Conservation (phyloP, 1,140 invertebrate genomes). For the Drosophila kikkawai region DNA sequence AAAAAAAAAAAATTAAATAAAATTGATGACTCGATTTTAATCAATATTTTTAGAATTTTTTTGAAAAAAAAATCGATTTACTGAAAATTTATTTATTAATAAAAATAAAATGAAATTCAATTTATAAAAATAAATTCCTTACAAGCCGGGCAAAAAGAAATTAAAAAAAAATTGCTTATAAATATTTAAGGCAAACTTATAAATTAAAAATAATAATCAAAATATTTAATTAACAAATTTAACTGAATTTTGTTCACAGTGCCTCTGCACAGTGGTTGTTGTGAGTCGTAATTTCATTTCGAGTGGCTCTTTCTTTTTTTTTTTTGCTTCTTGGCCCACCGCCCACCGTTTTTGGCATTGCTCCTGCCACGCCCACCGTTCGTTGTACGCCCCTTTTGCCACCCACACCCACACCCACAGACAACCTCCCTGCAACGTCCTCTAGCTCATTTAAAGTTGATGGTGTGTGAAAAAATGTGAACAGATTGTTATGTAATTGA, state of each 20-base stretch:
- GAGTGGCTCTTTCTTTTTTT: conserved; percentile 62
- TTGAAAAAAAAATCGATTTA: too few species aligned
- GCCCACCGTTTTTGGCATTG: conserved; percentile 74
- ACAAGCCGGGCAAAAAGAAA: too few species aligned
- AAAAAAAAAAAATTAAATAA: too few species aligned
- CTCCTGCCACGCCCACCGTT: conserved; percentile 57
- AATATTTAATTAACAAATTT: background rate
- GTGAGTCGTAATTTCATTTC: conserved; percentile 76
- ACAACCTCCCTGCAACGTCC: background rate
- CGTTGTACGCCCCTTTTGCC: conserved; percentile 4
- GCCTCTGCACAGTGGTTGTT: conserved; percentile 7
- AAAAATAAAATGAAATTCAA: background rate
- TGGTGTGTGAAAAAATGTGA: conserved; percentile 85
- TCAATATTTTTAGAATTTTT: too few species aligned
- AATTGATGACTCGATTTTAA: too few species aligned
- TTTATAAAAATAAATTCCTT: background rate
- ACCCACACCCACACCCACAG: background rate
- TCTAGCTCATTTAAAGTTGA: conserved; percentile 84
- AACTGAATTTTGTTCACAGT: background rate
- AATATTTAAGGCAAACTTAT: too few species aligned
- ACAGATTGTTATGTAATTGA: conserved; percentile 85
- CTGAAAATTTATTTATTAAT: too few species aligned
- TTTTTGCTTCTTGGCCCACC: conserved; percentile 35
- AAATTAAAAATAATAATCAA: background rate
- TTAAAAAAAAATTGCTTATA: too few species aligned